Percentiles rank a stretch among this genome's conserved stretches.
Conservation (phyloP, 2,113 vertebrate species). For the Xyrauchen texanus region DNA sequence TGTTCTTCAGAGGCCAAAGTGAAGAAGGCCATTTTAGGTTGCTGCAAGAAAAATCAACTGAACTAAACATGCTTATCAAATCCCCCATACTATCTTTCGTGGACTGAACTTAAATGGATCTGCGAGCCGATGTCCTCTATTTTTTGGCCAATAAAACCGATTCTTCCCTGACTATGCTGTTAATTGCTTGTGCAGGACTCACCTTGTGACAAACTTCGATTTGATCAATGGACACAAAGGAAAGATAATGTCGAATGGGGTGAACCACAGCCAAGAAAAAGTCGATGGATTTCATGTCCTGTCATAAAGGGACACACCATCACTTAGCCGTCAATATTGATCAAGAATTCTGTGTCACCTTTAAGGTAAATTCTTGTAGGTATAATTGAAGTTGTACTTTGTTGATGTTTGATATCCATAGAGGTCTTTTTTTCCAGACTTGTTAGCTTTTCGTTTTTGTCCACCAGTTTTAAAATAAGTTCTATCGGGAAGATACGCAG, state of each 20-base stretch:
- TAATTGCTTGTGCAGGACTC: conserved; percentile 36
- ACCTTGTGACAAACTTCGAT: conserved; percentile 38
- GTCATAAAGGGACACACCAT: conserved; percentile 38
- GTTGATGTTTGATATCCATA: background rate
- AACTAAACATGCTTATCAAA: conserved; percentile 18
- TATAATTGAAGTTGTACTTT: background rate
- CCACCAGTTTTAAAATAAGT: too few relatives aligned
- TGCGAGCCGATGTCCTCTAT: conserved; percentile 7
- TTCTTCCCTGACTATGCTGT: conserved; percentile 26
- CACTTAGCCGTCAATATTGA: conserved; percentile 14
- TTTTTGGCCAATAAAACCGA: conserved; percentile 37
- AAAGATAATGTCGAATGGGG: conserved; percentile 23
- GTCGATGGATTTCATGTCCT: conserved; percentile 42
- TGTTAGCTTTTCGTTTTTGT: background rate
- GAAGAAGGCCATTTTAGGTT: background rate
- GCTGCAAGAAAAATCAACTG: conserved; percentile 11
- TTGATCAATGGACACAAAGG: conserved; percentile 14
- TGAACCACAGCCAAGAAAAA: conserved; percentile 29
- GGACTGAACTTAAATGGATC: conserved; percentile 12
- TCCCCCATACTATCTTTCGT: conserved; percentile 6
- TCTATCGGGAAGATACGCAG: too few relatives aligned
- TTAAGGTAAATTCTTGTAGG: background rate
- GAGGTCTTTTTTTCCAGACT: too few relatives aligned
- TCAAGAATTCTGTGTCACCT: background rate
- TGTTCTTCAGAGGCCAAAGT: background rate